Base-by-base conservation (phyloP, 2,113 vertebrate genomes). In the Crotalus helleri region DNA sequence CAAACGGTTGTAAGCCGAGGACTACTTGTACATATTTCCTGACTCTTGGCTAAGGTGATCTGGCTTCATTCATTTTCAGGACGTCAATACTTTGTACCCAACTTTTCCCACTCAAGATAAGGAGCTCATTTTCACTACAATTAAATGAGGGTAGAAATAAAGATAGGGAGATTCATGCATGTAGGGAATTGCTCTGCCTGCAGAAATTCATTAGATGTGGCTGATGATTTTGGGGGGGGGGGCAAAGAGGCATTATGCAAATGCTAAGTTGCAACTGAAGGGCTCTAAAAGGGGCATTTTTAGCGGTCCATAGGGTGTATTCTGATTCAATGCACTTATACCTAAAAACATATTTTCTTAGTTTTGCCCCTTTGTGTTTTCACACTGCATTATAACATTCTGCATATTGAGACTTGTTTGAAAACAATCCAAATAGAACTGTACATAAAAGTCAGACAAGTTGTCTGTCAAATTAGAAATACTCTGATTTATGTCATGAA, bases 371-470 rank as follows among this genome's bases (percentile, higher is more conserved):
- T 54, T 94, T 89, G 86, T 87, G 39, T 19, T 4, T 87, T 93
- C 51, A 59, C 21, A 2, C 49, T 74, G 69, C 49, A 91, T 93
- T 29, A 21, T 33, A 54, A 92, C 54, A 89, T 13, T 24, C n/a
- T 90, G 87, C 53, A 81, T 90, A 95, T 89, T 87, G 87, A 92
- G 89, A 93, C 81, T 46, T 89, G 87, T 94, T 95, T 95, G 94
- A 95, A 95, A 95, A 95, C 59, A 95, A 96, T 94, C 93, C 87
- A 94, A 94, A 95, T 92, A 89, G 64, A 92, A 59, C 5, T 5
- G 94, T 95, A 92, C 85, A 95, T 69, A 93, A 91, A 54, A 64
- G 93, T 91, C 89, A 94, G 93, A 88, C 88, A 91, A 91, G 93
- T 92, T 88, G 57, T 93, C 91, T 94, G 93, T 93, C 93, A 94